These are phyloP conservation scores for Scomber colias DNA, from an alignment of 2,113 vertebrate species.

Conservation along the genomic window DNA sequence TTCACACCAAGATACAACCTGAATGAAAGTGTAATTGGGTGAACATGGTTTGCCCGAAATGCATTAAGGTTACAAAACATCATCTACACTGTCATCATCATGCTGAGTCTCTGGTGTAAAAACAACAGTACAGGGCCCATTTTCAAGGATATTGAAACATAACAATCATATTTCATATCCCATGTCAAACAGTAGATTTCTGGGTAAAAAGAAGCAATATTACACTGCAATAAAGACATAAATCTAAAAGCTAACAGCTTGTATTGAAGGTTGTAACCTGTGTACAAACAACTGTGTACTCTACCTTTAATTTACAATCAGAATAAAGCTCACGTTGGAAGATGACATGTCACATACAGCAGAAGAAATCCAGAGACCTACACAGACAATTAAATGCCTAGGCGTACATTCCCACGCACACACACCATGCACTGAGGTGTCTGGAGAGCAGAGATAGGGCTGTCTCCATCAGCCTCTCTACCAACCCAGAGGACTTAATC, in stretches of 20 bases:
- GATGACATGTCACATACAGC: slow-evolving; percentile 14
- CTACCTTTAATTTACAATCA: background rate
- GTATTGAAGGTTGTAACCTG: background rate
- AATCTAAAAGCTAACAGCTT: background rate
- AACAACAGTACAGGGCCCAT: background rate
- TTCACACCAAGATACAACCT: background rate
- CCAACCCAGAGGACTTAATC: slow-evolving; percentile 75
- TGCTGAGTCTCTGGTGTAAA: background rate
- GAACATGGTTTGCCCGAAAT: background rate
- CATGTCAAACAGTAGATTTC: background rate
- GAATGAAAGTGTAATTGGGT: background rate
- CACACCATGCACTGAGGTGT: slow-evolving; percentile 36
- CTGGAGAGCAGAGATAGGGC: slow-evolving; percentile 73
- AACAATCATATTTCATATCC: background rate
- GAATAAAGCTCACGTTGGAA: slow-evolving; percentile 7
- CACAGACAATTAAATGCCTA: slow-evolving; percentile 49
- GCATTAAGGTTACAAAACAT: background rate
- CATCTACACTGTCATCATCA: background rate
- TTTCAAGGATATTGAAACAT: background rate
- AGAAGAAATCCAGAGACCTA: slow-evolving; percentile 1
- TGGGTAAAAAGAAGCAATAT: background rate
- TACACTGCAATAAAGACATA: background rate
- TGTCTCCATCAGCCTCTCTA: slow-evolving; percentile 61
- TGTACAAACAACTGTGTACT: background rate
- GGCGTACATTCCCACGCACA: slow-evolving; percentile 35